Base-by-base conservation (phyloP, 1,140 invertebrate genomes). In the Papilio dardanus region DNA sequence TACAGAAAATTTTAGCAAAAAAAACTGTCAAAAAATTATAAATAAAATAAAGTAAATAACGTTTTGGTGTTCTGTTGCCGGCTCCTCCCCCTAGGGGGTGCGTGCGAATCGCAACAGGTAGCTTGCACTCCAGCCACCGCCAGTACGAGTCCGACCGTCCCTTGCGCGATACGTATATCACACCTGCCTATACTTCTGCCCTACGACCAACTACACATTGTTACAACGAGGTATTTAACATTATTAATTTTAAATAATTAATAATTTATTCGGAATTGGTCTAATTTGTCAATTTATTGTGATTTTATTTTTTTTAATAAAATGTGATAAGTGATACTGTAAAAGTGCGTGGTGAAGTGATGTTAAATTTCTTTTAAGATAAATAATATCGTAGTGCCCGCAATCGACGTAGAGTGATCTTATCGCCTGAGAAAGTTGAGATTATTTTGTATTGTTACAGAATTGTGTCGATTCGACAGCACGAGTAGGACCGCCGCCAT, bases 331-430 rank as follows among this genome's bases (percentile, higher is more conserved):
- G 10, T 2, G 24, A 28, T 2, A 28, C 21, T 10, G 1, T 58
- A n/a, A n/a, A n/a, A n/a, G n/a, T n/a, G n/a, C n/a, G n/a, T n/a
- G n/a, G 50, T 28, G 50, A 28, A 28, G 21, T 28, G 21, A 58
- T 54, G 50, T 58, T 58, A 58, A 58, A 58, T 58, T 58, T 58
- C 50, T 58, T 58, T 58, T 58, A 12, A 58, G 50, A 58, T 58
- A 58, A 24, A 24, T 58, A 24, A 58, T 58, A 58, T 58, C 50
- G 4, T 54, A 28, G 50, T 12, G 50, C 12, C 24, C 50, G 50
- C 50, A 24, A 58, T 58, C 50, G 19, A 54, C 50, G 50, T 24
- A 58, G 50, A 12, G 10, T 58, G 8, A 24, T 24, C 7, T 58
- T 58, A 58, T 58, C 50, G 50, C 50, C 50, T 58, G 50, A 58